phyloP scores from a whole-genome alignment of 2,888 invertebrate species.

The Lithophane leautieri region DNA sequence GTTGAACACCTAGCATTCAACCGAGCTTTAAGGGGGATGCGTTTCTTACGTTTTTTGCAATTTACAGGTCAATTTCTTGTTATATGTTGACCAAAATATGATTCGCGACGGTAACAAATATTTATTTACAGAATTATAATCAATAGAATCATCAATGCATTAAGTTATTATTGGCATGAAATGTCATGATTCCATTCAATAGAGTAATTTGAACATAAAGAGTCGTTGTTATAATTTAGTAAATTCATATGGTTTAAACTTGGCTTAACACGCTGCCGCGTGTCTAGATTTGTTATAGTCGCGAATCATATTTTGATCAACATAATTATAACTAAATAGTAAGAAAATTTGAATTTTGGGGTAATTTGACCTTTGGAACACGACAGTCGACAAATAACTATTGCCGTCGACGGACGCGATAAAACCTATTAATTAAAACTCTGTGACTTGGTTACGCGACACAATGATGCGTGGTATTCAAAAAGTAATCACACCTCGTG shows the following conservation, averaged over 20 bases:
- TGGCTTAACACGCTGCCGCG: too few species aligned
- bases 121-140: too few species aligned
- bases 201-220: too few species aligned
- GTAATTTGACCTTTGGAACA: not conserved
- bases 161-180: too few species aligned
- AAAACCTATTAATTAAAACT: not conserved
- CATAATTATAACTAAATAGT: not conserved
- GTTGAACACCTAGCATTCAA: constrained; percentile 94
- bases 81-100: not conserved
- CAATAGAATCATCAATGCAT: too few species aligned
- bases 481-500: not conserved
- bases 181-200: too few species aligned
- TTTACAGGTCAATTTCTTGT: not conserved
- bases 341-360: not conserved
- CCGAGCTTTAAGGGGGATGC: not conserved
- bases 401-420: not conserved
- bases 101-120: too few species aligned
- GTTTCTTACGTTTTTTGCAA: not conserved
- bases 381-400: not conserved
- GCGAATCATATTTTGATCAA: not conserved
- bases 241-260: not conserved
- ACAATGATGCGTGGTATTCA: not conserved
- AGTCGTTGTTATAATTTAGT: not conserved
- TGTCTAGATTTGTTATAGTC: not conserved
- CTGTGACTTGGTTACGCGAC: not conserved